Percentiles rank a stretch among this genome's conserved stretches.
Conservation (phyloP, 2,888 invertebrate species). For the Tenthredo mesomela region DNA sequence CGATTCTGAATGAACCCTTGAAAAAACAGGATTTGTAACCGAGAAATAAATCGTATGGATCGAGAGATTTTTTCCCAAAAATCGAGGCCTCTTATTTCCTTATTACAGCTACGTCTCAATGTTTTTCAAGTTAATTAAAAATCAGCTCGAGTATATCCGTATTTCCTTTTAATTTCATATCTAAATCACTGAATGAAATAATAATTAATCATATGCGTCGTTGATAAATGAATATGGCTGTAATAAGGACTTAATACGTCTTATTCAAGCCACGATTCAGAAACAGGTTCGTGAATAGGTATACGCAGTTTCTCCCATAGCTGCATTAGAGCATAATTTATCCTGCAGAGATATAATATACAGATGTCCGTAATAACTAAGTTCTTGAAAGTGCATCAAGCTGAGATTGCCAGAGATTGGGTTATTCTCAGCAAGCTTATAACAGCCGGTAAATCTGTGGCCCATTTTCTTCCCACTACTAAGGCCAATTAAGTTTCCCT, state of each 20-base stretch:
- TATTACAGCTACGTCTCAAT: background rate
- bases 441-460: background rate
- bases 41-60: background rate
- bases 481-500: slow-evolving; percentile 2
- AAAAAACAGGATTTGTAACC: background rate
- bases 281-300: no score
- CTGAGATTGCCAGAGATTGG: background rate
- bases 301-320: background rate
- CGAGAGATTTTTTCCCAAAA: background rate
- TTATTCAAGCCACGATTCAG: no score
- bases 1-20: background rate
- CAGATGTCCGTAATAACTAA: background rate
- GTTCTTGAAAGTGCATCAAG: background rate
- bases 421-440: background rate
- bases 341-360: background rate
- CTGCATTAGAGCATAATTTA: background rate
- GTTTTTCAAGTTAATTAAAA: background rate
- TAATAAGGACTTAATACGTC: background rate
- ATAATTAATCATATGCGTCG: background rate
- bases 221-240: background rate
- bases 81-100: no score
- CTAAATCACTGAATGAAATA: background rate
- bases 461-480: background rate
- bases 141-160: background rate
- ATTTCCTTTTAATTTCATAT: background rate